Percentiles rank a stretch among this genome's conserved stretches.
These are phyloP conservation scores for Corydoras maculifer DNA, from an alignment of 2,113 vertebrate species.

Conservation along the genomic window DNA sequence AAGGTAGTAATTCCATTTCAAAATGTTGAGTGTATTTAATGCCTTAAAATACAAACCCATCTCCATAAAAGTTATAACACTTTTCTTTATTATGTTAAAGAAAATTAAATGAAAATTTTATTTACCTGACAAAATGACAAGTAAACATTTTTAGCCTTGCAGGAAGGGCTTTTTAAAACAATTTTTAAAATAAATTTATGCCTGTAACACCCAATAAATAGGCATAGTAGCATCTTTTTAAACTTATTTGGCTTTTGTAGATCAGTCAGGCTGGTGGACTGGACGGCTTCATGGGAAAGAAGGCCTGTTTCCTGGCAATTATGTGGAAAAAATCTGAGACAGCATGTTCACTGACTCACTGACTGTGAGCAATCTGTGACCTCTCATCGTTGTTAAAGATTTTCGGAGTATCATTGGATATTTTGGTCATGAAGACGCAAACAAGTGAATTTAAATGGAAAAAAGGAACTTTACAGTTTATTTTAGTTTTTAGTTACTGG, in stretches of 20 bases:
- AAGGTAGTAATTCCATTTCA: not conserved
- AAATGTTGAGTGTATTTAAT: not conserved
- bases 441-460: slow-evolving; percentile 31
- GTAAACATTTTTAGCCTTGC: no score
- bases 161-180: no score
- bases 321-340: slow-evolving; percentile 91
- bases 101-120: no score
- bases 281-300: slow-evolving; percentile 79
- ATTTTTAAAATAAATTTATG: not conserved
- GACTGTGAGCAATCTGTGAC: slow-evolving; percentile 4
- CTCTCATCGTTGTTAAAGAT: not conserved
- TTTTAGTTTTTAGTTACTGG: not conserved
- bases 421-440: slow-evolving; percentile 59
- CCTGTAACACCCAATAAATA: not conserved
- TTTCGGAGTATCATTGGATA: not conserved
- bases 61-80: no score
- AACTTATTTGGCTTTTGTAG: slow-evolving; percentile 52
- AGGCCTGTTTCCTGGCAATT: slow-evolving; percentile 94
- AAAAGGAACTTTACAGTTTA: not conserved
- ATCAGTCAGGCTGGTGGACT: slow-evolving; percentile 91
- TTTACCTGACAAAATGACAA: no score
- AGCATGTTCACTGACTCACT: not conserved
- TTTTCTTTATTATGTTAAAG: no score
- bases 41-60: not conserved
- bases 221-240: not conserved